Conservation (phyloP, 2,797 vertebrate species). For the Gymnothorax reevesii region DNA sequence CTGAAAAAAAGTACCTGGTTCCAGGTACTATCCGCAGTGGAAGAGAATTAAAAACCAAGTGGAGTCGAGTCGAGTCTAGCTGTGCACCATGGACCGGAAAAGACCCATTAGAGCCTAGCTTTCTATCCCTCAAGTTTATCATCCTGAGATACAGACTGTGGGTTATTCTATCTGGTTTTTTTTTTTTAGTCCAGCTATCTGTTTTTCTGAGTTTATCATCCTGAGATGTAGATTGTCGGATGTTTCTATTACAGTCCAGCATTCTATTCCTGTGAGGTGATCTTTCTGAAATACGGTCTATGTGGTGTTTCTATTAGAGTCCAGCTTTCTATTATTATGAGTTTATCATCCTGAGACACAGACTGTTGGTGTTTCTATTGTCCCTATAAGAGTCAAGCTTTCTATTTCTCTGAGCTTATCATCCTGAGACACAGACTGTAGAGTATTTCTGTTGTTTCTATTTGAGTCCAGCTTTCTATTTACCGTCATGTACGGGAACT, state of each 20-base stretch:
- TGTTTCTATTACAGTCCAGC: neutral
- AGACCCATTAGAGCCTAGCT: no score
- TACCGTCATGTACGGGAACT: slow-evolving; percentile 24
- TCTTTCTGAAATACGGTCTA: no score
- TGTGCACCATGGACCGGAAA: no score
- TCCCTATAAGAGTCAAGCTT: no score
- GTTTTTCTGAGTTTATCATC: slow-evolving; percentile 14
- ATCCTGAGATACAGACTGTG: slow-evolving; percentile 6
- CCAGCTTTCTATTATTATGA: no score
- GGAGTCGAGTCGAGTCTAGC: no score
- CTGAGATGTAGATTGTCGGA: slow-evolving; percentile 3
- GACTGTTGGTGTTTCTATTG: no score
- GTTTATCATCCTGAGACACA: no score
- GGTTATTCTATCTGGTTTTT: neutral
- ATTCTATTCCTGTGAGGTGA: no score
- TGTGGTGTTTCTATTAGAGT: neutral
- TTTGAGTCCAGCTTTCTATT: slow-evolving; percentile 14
- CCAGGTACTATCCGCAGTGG: no score
- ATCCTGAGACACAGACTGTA: slow-evolving; percentile 8
- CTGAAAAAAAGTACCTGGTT: no score
- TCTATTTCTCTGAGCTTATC: neutral
- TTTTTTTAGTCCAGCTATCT: neutral
- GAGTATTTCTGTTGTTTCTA: neutral
- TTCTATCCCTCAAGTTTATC: neutral
- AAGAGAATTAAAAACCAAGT: no score